Base-by-base conservation (phyloP, 1,140 invertebrate species). In the Solenopsis fugax region DNA sequence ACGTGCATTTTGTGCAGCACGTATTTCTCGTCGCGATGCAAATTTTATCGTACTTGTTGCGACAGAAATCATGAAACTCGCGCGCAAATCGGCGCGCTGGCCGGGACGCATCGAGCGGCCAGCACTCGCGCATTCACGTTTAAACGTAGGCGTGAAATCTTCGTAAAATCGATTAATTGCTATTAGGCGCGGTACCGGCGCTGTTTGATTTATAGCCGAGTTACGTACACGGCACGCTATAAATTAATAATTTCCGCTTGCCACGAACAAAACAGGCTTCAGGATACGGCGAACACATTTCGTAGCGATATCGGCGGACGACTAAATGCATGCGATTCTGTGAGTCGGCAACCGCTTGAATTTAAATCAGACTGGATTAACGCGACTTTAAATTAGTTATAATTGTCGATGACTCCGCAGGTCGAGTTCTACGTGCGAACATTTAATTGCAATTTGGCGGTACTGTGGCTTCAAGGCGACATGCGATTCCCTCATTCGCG, bases 361-460 rank as follows among this genome's bases (percentile, higher is more conserved):
- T 84, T 75, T 84, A 84, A 84, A 84, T 84, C 69, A 75, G 80
- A 75, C 34, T 24, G 69, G 41, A 84, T 84, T 75, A 84, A 84
- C 80, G 54, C 34, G 80, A 84, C 80, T 84, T 84, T 78, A 81
- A 86, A 86, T 81, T 82, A 86, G 45, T 86, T 86, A 69, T 86
- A 69, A 86, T 80, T 50, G 41, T 72, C 45, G 85, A 87, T 82
- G 48, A 87, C 29, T 81, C 77, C 64, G 41, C 37, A 81, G 29
- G 62, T 78, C 16, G 64, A 67, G 50, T 86, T 48, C 56, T 37
- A 41, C 18, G 85, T 65, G 62, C 69, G 54, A 84, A 75, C 80
- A 75, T 84, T 65, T 90, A 90, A 90, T 90, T 90, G 88, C 89
- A 90, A 90, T 65, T 73, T 69, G 54, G 52, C 24, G 56, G 29